Conservation (phyloP, 1,140 invertebrate species). For the Ectropis grisescens region DNA sequence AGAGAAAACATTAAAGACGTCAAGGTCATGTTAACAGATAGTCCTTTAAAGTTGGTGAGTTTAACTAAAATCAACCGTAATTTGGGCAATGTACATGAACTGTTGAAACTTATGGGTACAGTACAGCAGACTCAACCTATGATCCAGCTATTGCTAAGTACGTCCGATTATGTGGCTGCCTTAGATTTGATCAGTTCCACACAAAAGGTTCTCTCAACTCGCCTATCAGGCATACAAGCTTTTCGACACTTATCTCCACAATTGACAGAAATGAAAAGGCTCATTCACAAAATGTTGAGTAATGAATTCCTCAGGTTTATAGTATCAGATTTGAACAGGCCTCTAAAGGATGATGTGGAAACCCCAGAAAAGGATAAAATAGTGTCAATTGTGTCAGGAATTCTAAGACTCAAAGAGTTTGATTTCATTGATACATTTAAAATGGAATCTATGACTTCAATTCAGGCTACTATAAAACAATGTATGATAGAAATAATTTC, state of each 20-base stretch:
- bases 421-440: conserved; percentile 91
- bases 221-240: conserved; percentile 92
- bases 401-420: conserved; percentile 87
- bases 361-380: conserved; percentile 86
- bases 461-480: conserved; percentile 92
- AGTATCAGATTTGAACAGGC: conserved; percentile 92
- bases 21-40: conserved; percentile 83
- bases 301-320: conserved; percentile 95
- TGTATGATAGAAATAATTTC: conserved; percentile 84
- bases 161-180: conserved; percentile 97
- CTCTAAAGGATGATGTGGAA: conserved; percentile 76
- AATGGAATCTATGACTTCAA: conserved; percentile 90
- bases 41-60: conserved; percentile 84
- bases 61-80: conserved; percentile 76
- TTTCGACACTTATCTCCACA: conserved; percentile 96
- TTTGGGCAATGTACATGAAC: conserved; percentile 75
- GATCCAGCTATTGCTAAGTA: conserved; percentile 94
- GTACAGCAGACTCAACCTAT: conserved; percentile 98
- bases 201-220: conserved; percentile 92
- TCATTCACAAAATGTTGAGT: conserved; percentile 97
- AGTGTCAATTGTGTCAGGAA: conserved; percentile 89
- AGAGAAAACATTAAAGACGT: conserved; percentile 79
- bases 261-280: conserved; percentile 94
- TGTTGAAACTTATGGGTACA: conserved; percentile 93
- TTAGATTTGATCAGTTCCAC: conserved; percentile 97